Base-by-base conservation (phyloP, 2,888 invertebrate species). In the Gerris lacustris region DNA sequence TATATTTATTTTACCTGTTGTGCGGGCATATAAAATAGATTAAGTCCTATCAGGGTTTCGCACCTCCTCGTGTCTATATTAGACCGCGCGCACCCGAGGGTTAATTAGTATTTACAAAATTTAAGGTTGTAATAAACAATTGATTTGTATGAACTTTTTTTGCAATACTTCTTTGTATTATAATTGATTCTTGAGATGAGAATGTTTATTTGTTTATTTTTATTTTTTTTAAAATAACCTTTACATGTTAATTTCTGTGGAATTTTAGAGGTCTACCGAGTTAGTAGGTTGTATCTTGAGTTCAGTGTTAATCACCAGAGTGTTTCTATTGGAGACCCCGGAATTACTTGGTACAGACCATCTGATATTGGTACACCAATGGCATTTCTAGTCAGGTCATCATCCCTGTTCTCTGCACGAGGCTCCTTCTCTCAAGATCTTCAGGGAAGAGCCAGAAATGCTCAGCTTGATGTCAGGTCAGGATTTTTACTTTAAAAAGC, bases 381-480 rank as follows among this genome's bases (percentile, higher is more conserved):
- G 0, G 80, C 84, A 6, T 78, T 86, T 0, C 86, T 82, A 75
- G 85, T 82, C 43, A 85, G 83, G 67, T 82, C 77, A 72, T 83
- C 78, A 69, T 84, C 78, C 0, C 82, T 89, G 66, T 85, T 87
- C 0, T 89, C 89, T 0, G 82, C 89, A 43, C 82, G 89, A 72
- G 90, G 90, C 0, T 89, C 88, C 73, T 83, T 89, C 17, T 87
- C 88, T 0, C 86, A 87, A 11, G 84, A 85, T 5, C 79, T 81
- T 63, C 82, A 82, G 1, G 82, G 82, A 1, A 83, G 85, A 15
- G 84, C 84, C 66, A 86, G 84, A 81, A 86, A 83, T 47, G 85
- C 85, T 74, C 88, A 88, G 80, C 82, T 85, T 6, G 85, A 87
- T 77, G 84, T 86, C 15, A 81, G 84, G 84, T 84, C 77, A 76